phyloP scores from a whole-genome alignment of 1,140 invertebrate genomes.

The Brachionus manjavacas region DNA sequence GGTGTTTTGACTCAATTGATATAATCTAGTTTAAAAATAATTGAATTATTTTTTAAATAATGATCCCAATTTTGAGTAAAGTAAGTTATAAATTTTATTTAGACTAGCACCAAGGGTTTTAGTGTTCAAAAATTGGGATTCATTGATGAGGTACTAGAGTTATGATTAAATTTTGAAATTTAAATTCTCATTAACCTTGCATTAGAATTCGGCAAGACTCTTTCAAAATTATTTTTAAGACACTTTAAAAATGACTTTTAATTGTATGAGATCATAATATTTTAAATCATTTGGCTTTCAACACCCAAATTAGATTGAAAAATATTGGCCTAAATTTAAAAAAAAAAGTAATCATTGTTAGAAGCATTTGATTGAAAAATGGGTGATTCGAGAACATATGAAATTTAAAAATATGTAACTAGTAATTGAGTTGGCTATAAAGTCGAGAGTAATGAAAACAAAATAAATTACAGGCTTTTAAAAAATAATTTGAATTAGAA shows the following conservation, averaged over 20 bases:
- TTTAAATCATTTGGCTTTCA: neutral
- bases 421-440: constrained; percentile 5
- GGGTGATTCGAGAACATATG: neutral
- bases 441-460: neutral
- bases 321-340: neutral
- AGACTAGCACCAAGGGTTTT: too few species aligned
- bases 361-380: neutral
- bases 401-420: constrained; percentile 23
- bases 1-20: neutral
- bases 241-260: neutral
- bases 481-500: constrained; percentile 1
- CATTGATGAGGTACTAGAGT: too few species aligned
- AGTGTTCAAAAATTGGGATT: too few species aligned
- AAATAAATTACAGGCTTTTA: constrained; percentile 18
- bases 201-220: neutral
- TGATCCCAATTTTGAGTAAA: too few species aligned
- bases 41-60: neutral
- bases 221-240: neutral
- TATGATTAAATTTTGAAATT: neutral
- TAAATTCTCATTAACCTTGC: neutral
- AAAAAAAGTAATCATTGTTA: neutral
- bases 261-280: neutral
- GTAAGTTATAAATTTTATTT: too few species aligned
- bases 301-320: neutral
- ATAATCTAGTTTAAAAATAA: neutral